Evolutionary conservation across 1,140 invertebrate genomes (phyloP).

Genomic region (Zaprionus ghesquierei): DNA sequence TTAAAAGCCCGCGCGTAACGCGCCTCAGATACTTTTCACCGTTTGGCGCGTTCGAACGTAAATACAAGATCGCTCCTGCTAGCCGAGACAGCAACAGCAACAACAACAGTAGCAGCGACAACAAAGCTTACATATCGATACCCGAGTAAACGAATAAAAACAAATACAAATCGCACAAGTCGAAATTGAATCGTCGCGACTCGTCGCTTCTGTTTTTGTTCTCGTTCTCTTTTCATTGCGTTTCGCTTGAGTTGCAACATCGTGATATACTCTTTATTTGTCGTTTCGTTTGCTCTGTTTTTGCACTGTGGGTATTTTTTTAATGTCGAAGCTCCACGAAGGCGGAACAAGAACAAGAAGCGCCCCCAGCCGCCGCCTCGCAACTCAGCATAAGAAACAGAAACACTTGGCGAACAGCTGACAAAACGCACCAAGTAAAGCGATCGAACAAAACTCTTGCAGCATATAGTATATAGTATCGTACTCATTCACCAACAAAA

Average conservation of each 20-base stretch:
- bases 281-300: background rate
- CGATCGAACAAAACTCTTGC: background rate
- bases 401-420: conserved; percentile 45
- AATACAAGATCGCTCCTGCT: conserved; percentile 32
- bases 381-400: background rate
- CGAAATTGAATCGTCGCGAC: background rate
- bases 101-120: background rate
- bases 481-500: background rate
- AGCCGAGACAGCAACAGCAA: conserved; percentile 1
- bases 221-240: background rate
- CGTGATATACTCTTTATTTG: background rate
- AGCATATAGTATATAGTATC: background rate
- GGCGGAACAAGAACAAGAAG: background rate
- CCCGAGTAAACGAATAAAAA: background rate
- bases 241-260: background rate
- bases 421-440: conserved; percentile 25
- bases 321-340: conserved; percentile 17
- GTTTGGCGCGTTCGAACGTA: conserved; percentile 56
- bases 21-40: conserved; percentile 71
- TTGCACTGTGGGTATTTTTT: conserved; percentile 19
- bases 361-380: background rate
- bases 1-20: conserved; percentile 64
- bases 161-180: background rate
- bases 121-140: conserved; percentile 1
- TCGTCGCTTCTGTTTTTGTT: background rate